Base-by-base conservation (phyloP, 2,888 invertebrate species). In the Bruchidius siliquastri region DNA sequence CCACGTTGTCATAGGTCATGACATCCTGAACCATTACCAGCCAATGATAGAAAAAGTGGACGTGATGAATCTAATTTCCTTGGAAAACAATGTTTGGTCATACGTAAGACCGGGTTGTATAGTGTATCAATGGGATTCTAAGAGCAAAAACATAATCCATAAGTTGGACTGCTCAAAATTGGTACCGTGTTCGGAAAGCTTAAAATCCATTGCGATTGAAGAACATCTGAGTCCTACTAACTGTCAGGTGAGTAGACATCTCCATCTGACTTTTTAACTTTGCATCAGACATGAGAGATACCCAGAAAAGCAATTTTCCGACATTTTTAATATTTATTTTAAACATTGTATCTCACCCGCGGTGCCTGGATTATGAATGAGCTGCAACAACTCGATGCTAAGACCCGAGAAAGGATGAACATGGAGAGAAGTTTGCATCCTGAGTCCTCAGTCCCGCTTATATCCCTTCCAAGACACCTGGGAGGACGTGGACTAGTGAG, bases 131-230 rank as follows among this genome's bases (percentile, higher is more conserved):
- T 98, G 96, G 96, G 92, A 94, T 81, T 90, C 91, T 0, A 87
- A 87, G 0, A 89, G 89, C 0, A 91, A 93, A 76, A 88, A 88
- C 72, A 92, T 95, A 77, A 87, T 92, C 2, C 94, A 94, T 77
- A 92, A 93, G 79, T 88, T 98, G 73, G 98, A 98, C 87, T 95
- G 97, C 88, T 95, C 94, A 69, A 97, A 96, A 87, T 88, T 97
- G 80, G 93, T 94, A 78, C 97, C 97, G 0, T 96, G 96, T 85
- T 96, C 95, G 20, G 97, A 97, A 86, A 96, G 95, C 81, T 88
- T 97, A 72, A 95, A 96, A 86, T 96, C 96, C 49, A 96, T 96
- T 81, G 93, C 95, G 68, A 93, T 96, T 77, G 97, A 97, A 84
- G 96, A 96, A 81, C 93, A 93, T 83, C 88, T 96, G 0, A 93